A percentile compares a stretch with the other conserved stretches of the same genome.
Conservation (phyloP, 2,888 invertebrate genomes). For the Agonopterix subpropinquella region DNA sequence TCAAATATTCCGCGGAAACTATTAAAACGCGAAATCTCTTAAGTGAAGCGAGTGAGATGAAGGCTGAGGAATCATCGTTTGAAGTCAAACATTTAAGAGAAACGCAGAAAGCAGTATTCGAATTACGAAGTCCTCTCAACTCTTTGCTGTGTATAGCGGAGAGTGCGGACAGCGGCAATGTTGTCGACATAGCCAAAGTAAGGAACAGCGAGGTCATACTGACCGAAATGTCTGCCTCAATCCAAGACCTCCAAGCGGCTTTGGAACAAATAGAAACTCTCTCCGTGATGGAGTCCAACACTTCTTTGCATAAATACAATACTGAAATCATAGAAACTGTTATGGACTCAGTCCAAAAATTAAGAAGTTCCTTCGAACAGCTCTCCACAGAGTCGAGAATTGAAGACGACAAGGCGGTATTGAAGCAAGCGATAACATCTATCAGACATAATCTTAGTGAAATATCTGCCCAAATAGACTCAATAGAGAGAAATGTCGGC, state of each 20-base stretch:
- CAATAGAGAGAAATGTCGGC: slow-evolving; percentile 46
- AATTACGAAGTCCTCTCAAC: slow-evolving; percentile 48
- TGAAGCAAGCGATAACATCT: slow-evolving; percentile 42
- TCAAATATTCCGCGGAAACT: slow-evolving; percentile 70
- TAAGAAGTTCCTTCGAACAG: slow-evolving; percentile 75
- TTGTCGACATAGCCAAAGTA: slow-evolving; percentile 28
- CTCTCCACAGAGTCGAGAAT: slow-evolving; percentile 40
- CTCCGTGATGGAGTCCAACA: slow-evolving; percentile 67
- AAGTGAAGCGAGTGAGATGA: slow-evolving; percentile 48
- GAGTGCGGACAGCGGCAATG: slow-evolving; percentile 39
- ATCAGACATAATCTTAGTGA: slow-evolving; percentile 51
- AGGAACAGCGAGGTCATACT: slow-evolving; percentile 52
- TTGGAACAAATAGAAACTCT: slow-evolving; percentile 67
- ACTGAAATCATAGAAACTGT: slow-evolving; percentile 79
- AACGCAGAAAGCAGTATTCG: slow-evolving; percentile 61
- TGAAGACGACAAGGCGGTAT: slow-evolving; percentile 32
- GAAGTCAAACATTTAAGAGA: slow-evolving; percentile 53
- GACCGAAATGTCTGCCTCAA: slow-evolving; percentile 61
- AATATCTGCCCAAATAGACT: slow-evolving; percentile 45
- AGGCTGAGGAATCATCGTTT: slow-evolving; percentile 35
- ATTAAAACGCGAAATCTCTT: slow-evolving; percentile 62
- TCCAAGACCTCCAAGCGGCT: slow-evolving; percentile 65
- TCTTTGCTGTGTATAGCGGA: slow-evolving; percentile 51
- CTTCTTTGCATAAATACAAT: slow-evolving; percentile 58
- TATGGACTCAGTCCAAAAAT: slow-evolving; percentile 77